phyloP scores from a whole-genome alignment of 2,888 invertebrate genomes.

The Mesorhabditis sp. region DNA sequence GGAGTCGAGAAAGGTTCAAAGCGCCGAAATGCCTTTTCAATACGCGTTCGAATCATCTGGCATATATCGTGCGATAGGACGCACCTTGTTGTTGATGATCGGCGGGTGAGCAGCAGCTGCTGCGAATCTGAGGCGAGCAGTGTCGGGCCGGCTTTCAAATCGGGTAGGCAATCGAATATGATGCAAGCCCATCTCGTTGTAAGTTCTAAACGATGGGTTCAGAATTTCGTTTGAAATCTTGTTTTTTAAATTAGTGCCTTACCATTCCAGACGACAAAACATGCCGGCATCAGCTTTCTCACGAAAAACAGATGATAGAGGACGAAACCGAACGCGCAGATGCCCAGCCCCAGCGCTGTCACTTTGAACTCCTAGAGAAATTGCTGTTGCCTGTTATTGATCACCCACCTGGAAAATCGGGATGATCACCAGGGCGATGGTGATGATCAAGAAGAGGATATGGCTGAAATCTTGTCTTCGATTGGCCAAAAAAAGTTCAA shows the following conservation, averaged over 20 bases:
- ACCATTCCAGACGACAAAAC: conserved; percentile 39
- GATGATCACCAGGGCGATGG: conserved; percentile 52
- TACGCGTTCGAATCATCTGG: no score
- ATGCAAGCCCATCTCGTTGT: conserved; percentile 41
- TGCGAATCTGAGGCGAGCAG: conserved; percentile 46
- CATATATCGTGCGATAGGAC: no score
- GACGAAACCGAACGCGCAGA: conserved; percentile 45
- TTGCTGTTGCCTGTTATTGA: neutral
- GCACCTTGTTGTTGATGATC: conserved; percentile 13
- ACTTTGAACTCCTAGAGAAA: conserved; percentile 24
- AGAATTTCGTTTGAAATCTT: neutral
- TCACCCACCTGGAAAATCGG: conserved; percentile 49
- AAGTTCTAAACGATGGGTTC: conserved; percentile 32
- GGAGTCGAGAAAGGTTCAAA: no score
- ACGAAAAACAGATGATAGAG: conserved; percentile 50
- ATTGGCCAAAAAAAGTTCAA: neutral
- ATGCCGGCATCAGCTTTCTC: conserved; percentile 36
- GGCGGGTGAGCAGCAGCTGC: conserved; percentile 38
- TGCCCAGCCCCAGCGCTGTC: conserved; percentile 49
- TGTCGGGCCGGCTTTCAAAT: conserved; percentile 37
- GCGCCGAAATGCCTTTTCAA: no score
- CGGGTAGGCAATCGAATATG: conserved; percentile 52
- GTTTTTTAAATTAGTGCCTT: conserved; percentile 8
- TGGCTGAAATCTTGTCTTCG: conserved; percentile 17
- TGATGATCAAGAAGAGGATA: conserved; percentile 43